Evolutionary conservation across 2,797 vertebrate genomes (phyloP), one percentile per base, ranked within the genome.

Genomic region (Oreonectes daqikongensis): DNA sequence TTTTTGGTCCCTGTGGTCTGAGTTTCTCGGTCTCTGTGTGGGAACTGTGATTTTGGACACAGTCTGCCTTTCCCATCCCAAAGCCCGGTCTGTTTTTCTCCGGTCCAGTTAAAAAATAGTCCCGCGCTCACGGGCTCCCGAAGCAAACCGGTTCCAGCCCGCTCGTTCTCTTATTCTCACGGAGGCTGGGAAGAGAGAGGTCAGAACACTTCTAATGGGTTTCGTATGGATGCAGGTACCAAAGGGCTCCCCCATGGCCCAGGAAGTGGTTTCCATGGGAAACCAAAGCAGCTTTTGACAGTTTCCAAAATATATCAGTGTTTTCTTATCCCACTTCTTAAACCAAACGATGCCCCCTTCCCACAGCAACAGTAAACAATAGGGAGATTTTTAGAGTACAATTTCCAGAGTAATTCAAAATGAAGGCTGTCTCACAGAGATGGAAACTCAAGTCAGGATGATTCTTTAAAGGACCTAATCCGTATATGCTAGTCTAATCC

Each of bases 41-140:
- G 92, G 92, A 94, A 94, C 88, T 84, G 79, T 88, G 88, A 89
- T 88, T 88, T 91, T 93, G 91, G 90, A 92, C 85, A 70, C 61
- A 83, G 83, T 89, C 85, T 87, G 87, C 85, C 80, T 90, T 94
- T 94, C 93, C 93, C 93, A 94, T 89, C 91, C 90, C 82, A 46
- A 35, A 17, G 55, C 18, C 59, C 18, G 30, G 10, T 60, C 52
- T 75, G 74, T 72, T 76, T 66, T 74, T 69, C 83, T 73, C 77
- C 35, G 69, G 84, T 85, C 83, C 82, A 82, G 89, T 91, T 92
- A 90, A 89, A 92, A 92, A 94, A 94, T 92, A 93, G 90, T 89
- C 83, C 83, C 80, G 67, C 22, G 80, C 83, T 87, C 89, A 85
- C 84, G 87, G 83, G 86, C 88, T 79, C 88, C 85, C 87, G 87